phyloP scores from a whole-genome alignment of 2,797 vertebrate genomes.

The Labeo calbasu region DNA sequence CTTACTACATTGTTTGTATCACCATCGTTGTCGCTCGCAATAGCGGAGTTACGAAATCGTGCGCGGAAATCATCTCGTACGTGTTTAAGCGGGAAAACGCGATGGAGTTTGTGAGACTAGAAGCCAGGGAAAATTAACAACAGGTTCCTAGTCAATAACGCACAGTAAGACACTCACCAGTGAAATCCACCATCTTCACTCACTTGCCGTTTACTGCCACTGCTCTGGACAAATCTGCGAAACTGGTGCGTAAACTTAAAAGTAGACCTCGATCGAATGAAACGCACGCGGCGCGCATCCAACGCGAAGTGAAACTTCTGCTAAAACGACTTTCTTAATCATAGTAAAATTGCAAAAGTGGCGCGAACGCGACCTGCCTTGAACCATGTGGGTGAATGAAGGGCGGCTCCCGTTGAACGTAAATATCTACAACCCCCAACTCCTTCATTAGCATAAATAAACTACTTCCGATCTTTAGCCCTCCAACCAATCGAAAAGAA shows the following conservation, averaged over 20 bases:
- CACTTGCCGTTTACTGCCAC: slow-evolving; percentile 78
- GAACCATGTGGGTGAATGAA: slow-evolving; percentile 93
- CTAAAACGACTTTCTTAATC: slow-evolving; percentile 64
- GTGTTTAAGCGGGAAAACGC: slow-evolving; percentile 44
- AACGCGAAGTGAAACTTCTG: slow-evolving; percentile 52
- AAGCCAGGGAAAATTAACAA: slow-evolving; percentile 66
- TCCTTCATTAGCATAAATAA: slow-evolving; percentile 95
- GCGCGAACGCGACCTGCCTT: slow-evolving; percentile 82
- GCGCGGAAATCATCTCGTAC: background rate
- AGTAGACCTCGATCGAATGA: slow-evolving; percentile 32
- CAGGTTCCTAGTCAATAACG: slow-evolving; percentile 83
- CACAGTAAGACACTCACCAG: slow-evolving; percentile 85
- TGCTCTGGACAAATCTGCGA: slow-evolving; percentile 74
- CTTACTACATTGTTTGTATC: slow-evolving; percentile 79
- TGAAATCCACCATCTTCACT: slow-evolving; percentile 90
- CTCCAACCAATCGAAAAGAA: slow-evolving; percentile 65
- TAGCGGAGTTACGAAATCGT: slow-evolving; percentile 15
- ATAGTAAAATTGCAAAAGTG: slow-evolving; percentile 79
- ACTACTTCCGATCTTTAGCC: slow-evolving; percentile 89
- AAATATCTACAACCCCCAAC: slow-evolving; percentile 96
- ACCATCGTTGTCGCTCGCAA: slow-evolving; percentile 50
- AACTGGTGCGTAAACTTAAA: slow-evolving; percentile 75
- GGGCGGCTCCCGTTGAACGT: slow-evolving; percentile 98
- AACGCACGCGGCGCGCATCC: slow-evolving; percentile 53
- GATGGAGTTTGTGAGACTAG: background rate